Evolutionary conservation across 2,888 invertebrate genomes (phyloP), one percentile per base, ranked within the genome.

Genomic region (Leptinotarsa rubiginosa): DNA sequence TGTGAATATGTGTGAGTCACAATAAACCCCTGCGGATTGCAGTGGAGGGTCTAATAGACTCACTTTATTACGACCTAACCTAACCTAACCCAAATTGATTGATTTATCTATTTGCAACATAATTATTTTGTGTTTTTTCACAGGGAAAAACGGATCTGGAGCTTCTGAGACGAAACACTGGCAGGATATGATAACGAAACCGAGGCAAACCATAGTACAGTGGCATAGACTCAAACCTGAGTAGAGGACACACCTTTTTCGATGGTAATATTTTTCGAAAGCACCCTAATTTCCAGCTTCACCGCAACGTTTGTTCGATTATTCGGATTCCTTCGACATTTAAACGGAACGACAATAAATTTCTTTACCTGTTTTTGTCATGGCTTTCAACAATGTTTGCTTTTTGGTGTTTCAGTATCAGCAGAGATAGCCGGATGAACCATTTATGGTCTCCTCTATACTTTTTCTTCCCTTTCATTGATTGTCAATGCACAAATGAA

Each of bases 131-230:
- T 25, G 50, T 20, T 74, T 66, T 83, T 79, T 90, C 92, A n/a
- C 89, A 96, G 96, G 96, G 73, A 96, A 96, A 88, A 96, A 96
- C 85, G 96, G 96, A 15, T 97, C 97, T 70, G 98, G 98, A 1
- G 97, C 97, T 20, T 94, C 96, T 72, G 98, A 98, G 89, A 97
- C 97, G 52, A 97, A 97, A 87, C 98, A 98, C 88, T 98, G 98
- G 98, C 97, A 97, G 85, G 98, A 98, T 87, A 98, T 98, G 98
- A 97, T 98, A 82, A 96, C 97, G 77, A 98, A 98, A 89, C 97
- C 97, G 25, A 91, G 97, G 81, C 97, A 98, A 89, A 96, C 96
- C 83, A 96, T 97, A 84, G 95, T 97, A 67, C 97, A 97, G 87
- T 98, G 98, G 98, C 98, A 98, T 90, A 94, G 97, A 87, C 92